Evolutionary conservation across 2,113 vertebrate species (phyloP).

Genomic region (Takifugu bimaculatus): DNA sequence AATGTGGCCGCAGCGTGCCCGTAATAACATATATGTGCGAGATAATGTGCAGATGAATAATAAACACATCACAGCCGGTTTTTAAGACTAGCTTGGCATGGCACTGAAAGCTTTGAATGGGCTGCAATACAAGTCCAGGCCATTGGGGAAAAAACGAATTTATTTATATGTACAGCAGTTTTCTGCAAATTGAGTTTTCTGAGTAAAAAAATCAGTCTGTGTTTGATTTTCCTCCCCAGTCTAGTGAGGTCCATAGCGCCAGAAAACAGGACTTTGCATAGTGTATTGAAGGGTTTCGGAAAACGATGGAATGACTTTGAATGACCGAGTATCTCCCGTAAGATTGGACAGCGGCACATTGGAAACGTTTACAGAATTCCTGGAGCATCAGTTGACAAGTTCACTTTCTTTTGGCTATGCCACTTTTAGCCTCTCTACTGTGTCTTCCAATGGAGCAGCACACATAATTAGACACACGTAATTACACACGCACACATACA

Average conservation of each 20-base stretch:
- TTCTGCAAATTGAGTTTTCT: too few relatives aligned
- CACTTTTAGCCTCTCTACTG: slow-evolving; percentile 28
- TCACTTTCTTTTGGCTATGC: slow-evolving; percentile 32
- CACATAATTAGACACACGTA: slow-evolving; percentile 49
- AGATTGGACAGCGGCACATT: slow-evolving; percentile 9
- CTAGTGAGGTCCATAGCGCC: background rate
- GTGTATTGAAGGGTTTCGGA: background rate
- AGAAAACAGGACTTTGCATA: background rate
- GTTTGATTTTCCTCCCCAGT: background rate
- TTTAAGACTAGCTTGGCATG: background rate
- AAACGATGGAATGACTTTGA: background rate
- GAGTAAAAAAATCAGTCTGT: background rate
- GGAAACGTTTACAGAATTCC: background rate
- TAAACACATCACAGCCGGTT: background rate
- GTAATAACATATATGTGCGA: background rate
- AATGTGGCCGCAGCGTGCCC: background rate
- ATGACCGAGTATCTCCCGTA: background rate
- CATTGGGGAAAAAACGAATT: too few relatives aligned
- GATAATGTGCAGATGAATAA: background rate
- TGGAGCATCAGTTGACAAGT: slow-evolving; percentile 35
- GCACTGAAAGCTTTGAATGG: background rate
- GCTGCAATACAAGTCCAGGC: too few relatives aligned
- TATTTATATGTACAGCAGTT: too few relatives aligned
- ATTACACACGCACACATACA: slow-evolving; percentile 38
- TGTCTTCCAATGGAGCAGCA: slow-evolving; percentile 30